These are phyloP conservation scores for Corbicula japonica DNA, from an alignment of 2,888 invertebrate genomes.

Conservation along the genomic window DNA sequence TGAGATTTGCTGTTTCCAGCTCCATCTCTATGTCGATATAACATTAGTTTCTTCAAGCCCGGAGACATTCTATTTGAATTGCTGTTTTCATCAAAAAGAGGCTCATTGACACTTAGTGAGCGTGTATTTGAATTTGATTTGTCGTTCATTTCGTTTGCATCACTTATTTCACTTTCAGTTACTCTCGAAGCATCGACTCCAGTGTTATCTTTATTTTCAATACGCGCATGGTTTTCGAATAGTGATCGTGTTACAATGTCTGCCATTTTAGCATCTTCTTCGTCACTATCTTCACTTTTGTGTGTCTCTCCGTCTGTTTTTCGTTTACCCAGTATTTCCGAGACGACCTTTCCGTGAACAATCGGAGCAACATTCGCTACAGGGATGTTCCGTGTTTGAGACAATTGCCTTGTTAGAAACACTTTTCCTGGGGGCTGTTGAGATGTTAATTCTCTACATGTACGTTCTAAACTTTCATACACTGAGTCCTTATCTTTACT, in stretches of 20 bases:
- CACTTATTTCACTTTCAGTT: too few species aligned
- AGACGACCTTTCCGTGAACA: slow-evolving; percentile 65
- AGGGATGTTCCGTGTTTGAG: slow-evolving; percentile 76
- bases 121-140: slow-evolving; percentile 38
- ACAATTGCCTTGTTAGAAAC: slow-evolving; percentile 58
- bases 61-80: slow-evolving; percentile 57
- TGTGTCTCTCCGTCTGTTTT: slow-evolving; percentile 28
- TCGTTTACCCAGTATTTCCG: slow-evolving; percentile 22
- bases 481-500: slow-evolving; percentile 59
- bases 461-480: slow-evolving; percentile 52
- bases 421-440: slow-evolving; percentile 60
- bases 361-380: slow-evolving; percentile 81
- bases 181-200: too few species aligned
- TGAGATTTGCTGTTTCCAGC: slow-evolving; percentile 29
- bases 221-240: slow-evolving; percentile 30
- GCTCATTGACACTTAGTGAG: slow-evolving; percentile 24
- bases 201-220: neutral
- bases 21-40: slow-evolving; percentile 50
- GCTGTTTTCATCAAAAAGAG: slow-evolving; percentile 48
- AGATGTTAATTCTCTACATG: slow-evolving; percentile 49
- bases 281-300: slow-evolving; percentile 44
- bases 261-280: slow-evolving; percentile 58
- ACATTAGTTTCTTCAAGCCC: slow-evolving; percentile 49
- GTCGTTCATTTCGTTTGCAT: slow-evolving; percentile 23
- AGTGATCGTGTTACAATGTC: slow-evolving; percentile 53